Percentiles rank a stretch among this genome's conserved stretches.
Evolutionary conservation across 1,140 invertebrate species (phyloP).

Genomic region (Cheumatopsyche charites): DNA sequence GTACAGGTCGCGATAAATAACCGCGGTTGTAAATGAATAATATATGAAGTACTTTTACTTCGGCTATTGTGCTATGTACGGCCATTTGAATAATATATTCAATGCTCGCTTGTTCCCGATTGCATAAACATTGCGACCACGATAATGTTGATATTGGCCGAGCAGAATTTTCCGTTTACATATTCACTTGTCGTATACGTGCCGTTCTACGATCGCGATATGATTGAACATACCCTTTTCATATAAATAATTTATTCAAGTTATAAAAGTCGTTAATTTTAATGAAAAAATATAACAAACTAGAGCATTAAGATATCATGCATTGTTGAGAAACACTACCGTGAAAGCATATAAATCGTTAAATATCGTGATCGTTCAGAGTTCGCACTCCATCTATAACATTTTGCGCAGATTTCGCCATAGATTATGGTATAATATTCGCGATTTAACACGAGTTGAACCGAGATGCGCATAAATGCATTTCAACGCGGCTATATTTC

Average conservation of each 20-base stretch:
- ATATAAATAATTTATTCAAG: neutral
- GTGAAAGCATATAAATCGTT: too few relatives aligned
- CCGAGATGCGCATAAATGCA: constrained; percentile 35
- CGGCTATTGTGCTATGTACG: constrained; percentile 33
- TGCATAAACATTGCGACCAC: constrained; percentile 42
- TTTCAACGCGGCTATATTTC: constrained; percentile 15
- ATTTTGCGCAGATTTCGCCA: constrained; percentile 19
- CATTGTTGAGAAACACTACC: neutral
- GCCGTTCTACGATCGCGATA: neutral
- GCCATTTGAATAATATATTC: constrained; percentile 47
- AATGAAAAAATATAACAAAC: neutral
- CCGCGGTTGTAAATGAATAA: constrained; percentile 41
- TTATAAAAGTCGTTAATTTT: neutral
- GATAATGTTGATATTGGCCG: constrained; percentile 37
- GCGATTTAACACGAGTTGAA: constrained; percentile 31
- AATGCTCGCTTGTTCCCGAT: constrained; percentile 41
- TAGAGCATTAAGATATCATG: too few relatives aligned
- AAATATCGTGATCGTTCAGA: neutral
- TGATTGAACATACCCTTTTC: neutral
- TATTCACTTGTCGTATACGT: constrained; percentile 18
- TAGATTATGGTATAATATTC: constrained; percentile 18
- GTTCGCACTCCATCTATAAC: constrained; percentile 31
- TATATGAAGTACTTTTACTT: constrained; percentile 43
- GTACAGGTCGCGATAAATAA: constrained; percentile 22
- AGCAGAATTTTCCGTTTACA: constrained; percentile 24